Conservation (phyloP, 2,113 vertebrate genomes). For the Peromyscus maniculatus region DNA sequence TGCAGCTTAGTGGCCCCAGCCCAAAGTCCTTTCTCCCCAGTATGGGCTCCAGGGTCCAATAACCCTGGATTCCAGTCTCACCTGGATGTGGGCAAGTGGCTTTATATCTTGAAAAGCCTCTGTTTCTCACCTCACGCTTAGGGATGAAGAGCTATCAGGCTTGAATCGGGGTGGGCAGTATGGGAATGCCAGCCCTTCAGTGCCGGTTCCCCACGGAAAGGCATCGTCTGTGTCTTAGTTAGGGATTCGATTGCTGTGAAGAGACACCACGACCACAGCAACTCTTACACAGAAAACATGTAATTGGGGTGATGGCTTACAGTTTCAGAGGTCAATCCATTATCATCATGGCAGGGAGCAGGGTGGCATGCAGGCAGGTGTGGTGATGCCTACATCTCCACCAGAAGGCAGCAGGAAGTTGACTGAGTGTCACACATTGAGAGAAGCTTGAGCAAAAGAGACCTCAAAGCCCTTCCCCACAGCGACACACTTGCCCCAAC, state of each 20-base stretch:
- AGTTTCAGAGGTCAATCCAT: neutral
- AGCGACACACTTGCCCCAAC: neutral
- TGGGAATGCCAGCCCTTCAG: neutral
- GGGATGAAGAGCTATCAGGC: too few species aligned
- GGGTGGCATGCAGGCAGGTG: neutral
- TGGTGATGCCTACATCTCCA: neutral
- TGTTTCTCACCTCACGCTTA: neutral
- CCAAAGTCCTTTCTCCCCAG: neutral
- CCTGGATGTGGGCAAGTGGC: neutral
- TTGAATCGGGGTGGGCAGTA: neutral
- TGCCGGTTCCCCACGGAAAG: fast-evolving
- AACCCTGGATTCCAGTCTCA: neutral
- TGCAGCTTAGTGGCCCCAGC: fast-evolving
- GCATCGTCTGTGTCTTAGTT: fast-evolving
- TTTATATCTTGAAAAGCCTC: neutral
- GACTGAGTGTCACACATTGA: neutral
- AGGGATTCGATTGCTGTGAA: neutral
- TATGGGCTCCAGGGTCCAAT: neutral
- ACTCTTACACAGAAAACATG: neutral
- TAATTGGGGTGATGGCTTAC: neutral
- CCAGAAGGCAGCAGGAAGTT: neutral
- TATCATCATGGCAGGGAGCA: neutral
- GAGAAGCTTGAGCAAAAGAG: neutral
- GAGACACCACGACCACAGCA: neutral
- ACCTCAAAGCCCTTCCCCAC: neutral